These are phyloP conservation scores for Apis dorsata DNA, from an alignment of 1,140 invertebrate species.

Conservation along the genomic window DNA sequence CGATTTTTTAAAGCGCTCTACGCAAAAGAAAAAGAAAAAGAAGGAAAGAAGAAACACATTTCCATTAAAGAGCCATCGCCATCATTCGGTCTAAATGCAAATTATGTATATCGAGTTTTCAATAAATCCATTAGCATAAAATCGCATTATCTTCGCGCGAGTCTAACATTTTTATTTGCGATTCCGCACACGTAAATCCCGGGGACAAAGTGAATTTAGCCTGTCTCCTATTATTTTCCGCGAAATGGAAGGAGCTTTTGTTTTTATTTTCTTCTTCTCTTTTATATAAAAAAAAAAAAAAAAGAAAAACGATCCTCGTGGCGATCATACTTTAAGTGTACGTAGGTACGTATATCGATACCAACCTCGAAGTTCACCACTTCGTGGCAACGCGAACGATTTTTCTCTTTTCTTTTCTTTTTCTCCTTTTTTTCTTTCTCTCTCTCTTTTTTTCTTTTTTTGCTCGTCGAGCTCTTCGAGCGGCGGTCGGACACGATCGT, in stretches of 20 bases:
- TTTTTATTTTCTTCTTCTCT: neutral
- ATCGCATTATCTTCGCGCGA: neutral
- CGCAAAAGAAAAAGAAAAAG: neutral
- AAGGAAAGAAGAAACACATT: neutral
- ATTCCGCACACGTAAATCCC: neutral
- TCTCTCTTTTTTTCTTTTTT: neutral
- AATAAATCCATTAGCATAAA: neutral
- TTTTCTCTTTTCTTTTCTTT: too few relatives aligned
- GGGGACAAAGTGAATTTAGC: neutral
- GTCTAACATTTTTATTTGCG: slow-evolving; percentile 3
- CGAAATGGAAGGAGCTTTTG: neutral
- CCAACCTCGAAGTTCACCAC: neutral
- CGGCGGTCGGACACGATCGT: neutral
- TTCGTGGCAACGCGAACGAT: neutral
- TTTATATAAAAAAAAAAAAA: too few relatives aligned
- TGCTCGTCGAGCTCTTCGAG: neutral
- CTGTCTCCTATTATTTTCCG: neutral
- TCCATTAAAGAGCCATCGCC: neutral
- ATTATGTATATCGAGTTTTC: neutral
- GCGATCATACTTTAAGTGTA: neutral
- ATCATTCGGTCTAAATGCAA: neutral
- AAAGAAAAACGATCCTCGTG: too few relatives aligned
- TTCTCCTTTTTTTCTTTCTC: too few relatives aligned
- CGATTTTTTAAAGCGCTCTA: too few relatives aligned
- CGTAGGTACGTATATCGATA: neutral